phyloP scores from a whole-genome alignment of 2,797 vertebrate species.

The Eutrigla gurnardus region DNA sequence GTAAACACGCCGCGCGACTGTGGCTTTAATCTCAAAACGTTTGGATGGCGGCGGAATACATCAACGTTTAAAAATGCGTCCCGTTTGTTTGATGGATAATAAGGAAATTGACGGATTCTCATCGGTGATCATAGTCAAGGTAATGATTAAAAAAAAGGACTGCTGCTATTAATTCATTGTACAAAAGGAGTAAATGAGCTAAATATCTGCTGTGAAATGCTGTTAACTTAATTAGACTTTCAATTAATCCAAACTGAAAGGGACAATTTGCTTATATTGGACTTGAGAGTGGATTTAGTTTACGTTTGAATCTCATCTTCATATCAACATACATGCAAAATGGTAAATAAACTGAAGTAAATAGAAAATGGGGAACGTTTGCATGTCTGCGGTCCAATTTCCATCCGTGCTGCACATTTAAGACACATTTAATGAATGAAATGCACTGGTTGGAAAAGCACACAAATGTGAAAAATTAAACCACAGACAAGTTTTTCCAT shows the following conservation, averaged over 20 bases:
- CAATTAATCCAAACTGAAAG: neutral
- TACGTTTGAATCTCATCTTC: neutral
- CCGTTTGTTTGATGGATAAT: neutral
- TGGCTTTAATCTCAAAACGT: constrained; percentile 9
- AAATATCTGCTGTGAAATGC: neutral
- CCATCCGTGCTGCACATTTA: constrained; percentile 3
- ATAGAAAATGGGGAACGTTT: constrained; percentile 5
- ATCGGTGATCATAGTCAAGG: neutral
- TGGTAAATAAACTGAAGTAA: neutral
- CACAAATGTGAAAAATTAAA: constrained; percentile 20
- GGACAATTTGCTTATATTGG: neutral
- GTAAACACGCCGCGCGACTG: constrained; percentile 30
- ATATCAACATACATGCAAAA: neutral
- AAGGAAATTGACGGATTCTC: neutral
- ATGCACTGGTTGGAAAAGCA: neutral
- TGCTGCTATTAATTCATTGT: neutral
- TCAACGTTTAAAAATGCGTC: constrained; percentile 17
- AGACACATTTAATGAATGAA: constrained; percentile 26
- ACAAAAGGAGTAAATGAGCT: neutral
- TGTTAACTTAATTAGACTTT: neutral
- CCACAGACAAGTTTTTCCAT: constrained; percentile 4
- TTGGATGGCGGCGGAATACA: constrained; percentile 16
- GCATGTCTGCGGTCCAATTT: constrained; percentile 13
- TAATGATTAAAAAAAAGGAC: neutral
- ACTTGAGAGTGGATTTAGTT: neutral